Conservation (phyloP, 1,140 invertebrate genomes). For the Drosophila nigrodunni region DNA sequence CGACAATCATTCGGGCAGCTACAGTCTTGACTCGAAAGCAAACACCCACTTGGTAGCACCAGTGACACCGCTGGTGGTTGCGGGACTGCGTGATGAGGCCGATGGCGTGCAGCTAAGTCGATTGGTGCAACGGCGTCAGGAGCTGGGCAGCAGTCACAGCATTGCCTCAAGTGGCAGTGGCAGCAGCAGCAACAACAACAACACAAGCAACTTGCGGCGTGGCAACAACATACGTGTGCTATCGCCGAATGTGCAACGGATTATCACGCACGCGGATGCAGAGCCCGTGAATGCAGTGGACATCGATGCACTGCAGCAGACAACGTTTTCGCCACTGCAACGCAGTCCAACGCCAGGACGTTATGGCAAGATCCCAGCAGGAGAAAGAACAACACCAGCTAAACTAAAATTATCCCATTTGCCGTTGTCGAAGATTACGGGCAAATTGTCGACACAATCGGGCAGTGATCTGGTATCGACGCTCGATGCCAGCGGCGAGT, state of each 20-base stretch:
- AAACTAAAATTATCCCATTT: conserved; percentile 73
- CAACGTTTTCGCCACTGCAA: conserved; percentile 39
- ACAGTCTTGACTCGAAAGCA: conserved; percentile 37
- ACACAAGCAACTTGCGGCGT: conserved; percentile 42
- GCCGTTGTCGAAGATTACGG: conserved; percentile 79
- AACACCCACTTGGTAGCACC: conserved; percentile 30
- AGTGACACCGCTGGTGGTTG: conserved; percentile 50
- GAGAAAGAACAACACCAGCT: conserved; percentile 23
- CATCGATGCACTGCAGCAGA: conserved; percentile 68
- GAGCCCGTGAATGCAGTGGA: conserved; percentile 69
- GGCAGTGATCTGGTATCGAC: conserved; percentile 81
- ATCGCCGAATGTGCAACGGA: conserved; percentile 81
- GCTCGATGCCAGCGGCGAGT: conserved; percentile 69
- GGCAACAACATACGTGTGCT: conserved; percentile 78
- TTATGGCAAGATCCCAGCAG: conserved; percentile 48
- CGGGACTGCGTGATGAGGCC: conserved; percentile 68
- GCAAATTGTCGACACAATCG: conserved; percentile 77
- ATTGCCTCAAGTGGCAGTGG: conserved; percentile 60
- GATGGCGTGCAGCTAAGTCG: conserved; percentile 73
- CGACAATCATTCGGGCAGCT: conserved; percentile 66
- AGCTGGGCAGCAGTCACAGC: conserved; percentile 70
- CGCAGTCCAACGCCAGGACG: conserved; percentile 60
- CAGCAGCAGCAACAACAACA: conserved; percentile 7
- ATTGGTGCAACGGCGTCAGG: conserved; percentile 60
- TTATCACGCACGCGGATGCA: conserved; percentile 77